Evolutionary conservation across 2,797 vertebrate genomes (phyloP).

Genomic region (Tenualosa ilisha): DNA sequence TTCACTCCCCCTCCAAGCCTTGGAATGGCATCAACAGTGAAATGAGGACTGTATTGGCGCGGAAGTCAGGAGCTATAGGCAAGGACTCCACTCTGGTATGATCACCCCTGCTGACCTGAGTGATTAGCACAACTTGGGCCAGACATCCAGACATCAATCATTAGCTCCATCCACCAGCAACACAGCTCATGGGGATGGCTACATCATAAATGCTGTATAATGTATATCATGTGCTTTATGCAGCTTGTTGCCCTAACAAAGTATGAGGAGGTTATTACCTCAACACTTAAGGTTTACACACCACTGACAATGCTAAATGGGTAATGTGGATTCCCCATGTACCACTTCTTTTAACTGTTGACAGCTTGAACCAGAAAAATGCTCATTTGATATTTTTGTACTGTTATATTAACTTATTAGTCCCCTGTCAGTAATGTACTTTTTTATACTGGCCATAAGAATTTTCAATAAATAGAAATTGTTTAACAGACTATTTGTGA

Average conservation of each 20-base stretch:
- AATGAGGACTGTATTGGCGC: conserved; percentile 79
- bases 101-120: conserved; percentile 39
- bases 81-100: conserved; percentile 90
- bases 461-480: conserved; percentile 9
- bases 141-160: neutral
- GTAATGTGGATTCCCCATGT: neutral
- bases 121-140: neutral
- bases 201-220: neutral
- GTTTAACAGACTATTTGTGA: neutral
- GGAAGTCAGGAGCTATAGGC: conserved; percentile 68
- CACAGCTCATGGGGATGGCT: neutral
- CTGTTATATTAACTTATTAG: conserved; percentile 18
- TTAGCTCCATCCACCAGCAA: neutral
- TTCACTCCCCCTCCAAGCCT: conserved; percentile 71
- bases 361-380: neutral
- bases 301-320: neutral
- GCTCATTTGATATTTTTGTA: conserved; percentile 11
- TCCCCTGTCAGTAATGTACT: neutral
- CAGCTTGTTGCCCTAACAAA: neutral
- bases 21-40: conserved; percentile 86
- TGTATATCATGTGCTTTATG: neutral
- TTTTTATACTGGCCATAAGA: neutral
- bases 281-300: conserved; percentile 20
- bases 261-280: neutral
- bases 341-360: neutral